Evolutionary conservation across 2,888 invertebrate species (phyloP).

Genomic region (Heteromurus nitidus): DNA sequence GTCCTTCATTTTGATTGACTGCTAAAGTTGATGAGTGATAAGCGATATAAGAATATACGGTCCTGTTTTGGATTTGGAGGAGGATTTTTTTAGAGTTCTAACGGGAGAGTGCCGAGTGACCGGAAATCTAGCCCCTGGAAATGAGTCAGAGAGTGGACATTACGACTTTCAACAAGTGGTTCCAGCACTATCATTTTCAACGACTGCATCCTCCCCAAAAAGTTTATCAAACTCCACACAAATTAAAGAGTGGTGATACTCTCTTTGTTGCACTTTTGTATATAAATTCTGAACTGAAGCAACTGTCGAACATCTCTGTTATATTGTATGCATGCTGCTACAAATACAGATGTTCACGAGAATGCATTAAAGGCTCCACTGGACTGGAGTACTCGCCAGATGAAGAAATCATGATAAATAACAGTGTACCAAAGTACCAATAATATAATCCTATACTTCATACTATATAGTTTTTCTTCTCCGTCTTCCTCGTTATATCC

Average conservation of each 20-base stretch:
- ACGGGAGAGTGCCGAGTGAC: slow-evolving; percentile 28
- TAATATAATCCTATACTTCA: slow-evolving; percentile 29
- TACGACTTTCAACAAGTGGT: slow-evolving; percentile 23
- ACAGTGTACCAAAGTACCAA: slow-evolving; percentile 23
- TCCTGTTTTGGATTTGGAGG: slow-evolving; percentile 4
- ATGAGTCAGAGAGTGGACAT: slow-evolving; percentile 1
- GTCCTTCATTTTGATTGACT: slow-evolving; percentile 18
- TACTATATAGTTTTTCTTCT: too few relatives aligned
- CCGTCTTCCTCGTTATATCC: slow-evolving; percentile 33
- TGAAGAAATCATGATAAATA: slow-evolving; percentile 46
- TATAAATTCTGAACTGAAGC: too few relatives aligned
- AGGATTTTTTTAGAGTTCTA: slow-evolving; percentile 8
- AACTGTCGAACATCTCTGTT: too few relatives aligned
- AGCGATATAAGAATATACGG: too few relatives aligned
- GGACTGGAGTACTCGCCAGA: slow-evolving; percentile 4
- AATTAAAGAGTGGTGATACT: too few relatives aligned
- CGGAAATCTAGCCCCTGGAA: slow-evolving; percentile 16
- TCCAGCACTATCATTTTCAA: neutral
- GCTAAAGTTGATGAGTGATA: slow-evolving; percentile 13
- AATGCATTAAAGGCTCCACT: slow-evolving; percentile 17
- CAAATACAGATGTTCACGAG: too few relatives aligned
- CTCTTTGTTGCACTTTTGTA: too few relatives aligned
- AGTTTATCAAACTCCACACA: slow-evolving; percentile 4
- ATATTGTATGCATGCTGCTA: too few relatives aligned
- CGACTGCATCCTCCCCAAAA: neutral